Conservation (phyloP, 2,888 invertebrate species). For the Diloba caeruleocephala region DNA sequence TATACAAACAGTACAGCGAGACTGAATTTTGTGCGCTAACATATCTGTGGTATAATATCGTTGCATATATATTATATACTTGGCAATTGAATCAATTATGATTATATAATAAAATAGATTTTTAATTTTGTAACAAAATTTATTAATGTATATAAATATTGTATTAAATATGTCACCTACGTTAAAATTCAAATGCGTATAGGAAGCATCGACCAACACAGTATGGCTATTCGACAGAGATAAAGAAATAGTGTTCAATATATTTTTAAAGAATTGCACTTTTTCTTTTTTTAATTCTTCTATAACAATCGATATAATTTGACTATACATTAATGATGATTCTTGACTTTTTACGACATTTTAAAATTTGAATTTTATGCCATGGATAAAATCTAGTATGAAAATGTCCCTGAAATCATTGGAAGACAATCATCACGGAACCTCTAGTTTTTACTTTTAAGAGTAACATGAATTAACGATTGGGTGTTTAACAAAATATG, state of each 20-base stretch:
- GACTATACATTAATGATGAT: conserved; percentile 4
- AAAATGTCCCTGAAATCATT: conserved; percentile 14
- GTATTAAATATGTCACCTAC: conserved; percentile 58
- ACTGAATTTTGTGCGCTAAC: no score
- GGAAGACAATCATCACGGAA: conserved; percentile 38
- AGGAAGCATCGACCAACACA: conserved; percentile 20
- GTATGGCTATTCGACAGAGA: conserved; percentile 17
- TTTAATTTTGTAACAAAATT: conserved; percentile 71
- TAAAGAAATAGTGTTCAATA: conserved; percentile 8
- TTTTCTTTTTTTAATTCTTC: conserved; percentile 14
- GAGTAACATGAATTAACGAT: not conserved
- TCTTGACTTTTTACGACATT: not conserved
- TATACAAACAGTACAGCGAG: no score
- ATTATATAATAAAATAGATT: conserved; percentile 5
- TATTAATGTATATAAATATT: conserved; percentile 70
- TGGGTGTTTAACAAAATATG: conserved; percentile 1
- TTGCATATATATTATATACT: no score
- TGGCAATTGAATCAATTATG: no score
- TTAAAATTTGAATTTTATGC: not conserved
- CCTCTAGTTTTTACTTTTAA: not conserved
- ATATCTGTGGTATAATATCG: no score
- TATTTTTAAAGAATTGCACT: not conserved
- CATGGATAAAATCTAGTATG: conserved; percentile 4
- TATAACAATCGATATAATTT: conserved; percentile 6
- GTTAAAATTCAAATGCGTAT: conserved; percentile 52